A percentile compares a stretch with the other conserved stretches of the same genome.
Conservation (phyloP, 2,113 vertebrate genomes). For the Nothoprocta pentlandii region DNA sequence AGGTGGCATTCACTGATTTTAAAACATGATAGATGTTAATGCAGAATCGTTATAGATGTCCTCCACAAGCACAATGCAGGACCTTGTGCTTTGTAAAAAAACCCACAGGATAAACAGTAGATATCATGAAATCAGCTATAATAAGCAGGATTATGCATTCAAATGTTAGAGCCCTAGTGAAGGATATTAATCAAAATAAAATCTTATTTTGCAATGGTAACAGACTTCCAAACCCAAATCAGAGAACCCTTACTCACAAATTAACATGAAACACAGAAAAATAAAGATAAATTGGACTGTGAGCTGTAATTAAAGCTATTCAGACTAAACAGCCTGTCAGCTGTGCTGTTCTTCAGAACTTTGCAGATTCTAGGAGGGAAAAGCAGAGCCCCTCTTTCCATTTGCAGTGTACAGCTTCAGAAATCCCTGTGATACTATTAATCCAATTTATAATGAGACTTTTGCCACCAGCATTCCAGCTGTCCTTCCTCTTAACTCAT, state of each 20-base stretch:
- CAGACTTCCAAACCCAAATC: neutral
- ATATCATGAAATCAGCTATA: neutral
- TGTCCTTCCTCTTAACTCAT: neutral
- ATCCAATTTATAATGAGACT: neutral
- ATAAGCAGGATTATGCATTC: neutral
- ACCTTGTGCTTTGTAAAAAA: neutral
- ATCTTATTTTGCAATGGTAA: neutral
- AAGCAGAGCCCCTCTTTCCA: neutral
- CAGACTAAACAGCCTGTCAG: neutral
- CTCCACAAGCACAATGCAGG: neutral
- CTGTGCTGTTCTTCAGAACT: neutral
- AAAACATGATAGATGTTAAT: neutral
- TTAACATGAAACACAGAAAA: neutral
- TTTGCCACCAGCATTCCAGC: neutral
- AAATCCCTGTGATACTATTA: neutral
- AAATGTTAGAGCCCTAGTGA: neutral
- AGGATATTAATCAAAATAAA: neutral
- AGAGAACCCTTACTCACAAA: neutral
- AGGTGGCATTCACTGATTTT: neutral
- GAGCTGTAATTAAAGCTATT: neutral
- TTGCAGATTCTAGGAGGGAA: accelerated
- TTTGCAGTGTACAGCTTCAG: neutral
- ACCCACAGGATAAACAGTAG: neutral
- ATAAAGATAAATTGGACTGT: neutral
- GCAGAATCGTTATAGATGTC: neutral